Conservation (phyloP, 2,113 vertebrate species). For the Poeciliopsis prolifica region DNA sequence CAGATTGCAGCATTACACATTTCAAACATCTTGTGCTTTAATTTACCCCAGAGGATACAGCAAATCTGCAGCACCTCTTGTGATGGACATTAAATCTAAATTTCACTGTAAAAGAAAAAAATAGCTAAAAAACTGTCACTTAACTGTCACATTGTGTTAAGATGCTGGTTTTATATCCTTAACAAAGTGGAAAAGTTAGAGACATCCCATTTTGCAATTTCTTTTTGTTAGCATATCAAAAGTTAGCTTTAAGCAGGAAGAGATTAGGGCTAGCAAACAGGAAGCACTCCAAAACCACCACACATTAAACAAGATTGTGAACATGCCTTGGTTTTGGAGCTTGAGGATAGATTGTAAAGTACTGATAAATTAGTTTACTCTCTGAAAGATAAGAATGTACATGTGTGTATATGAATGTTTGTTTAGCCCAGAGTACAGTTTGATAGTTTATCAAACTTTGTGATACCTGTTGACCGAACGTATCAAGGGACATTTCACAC, state of each 20-base stretch:
- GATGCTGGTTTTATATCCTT: neutral
- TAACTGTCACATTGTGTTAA: conserved; percentile 7
- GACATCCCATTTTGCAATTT: neutral
- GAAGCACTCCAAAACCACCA: neutral
- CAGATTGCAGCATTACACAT: conserved; percentile 49
- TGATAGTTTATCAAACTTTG: neutral
- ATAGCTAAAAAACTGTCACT: conserved; percentile 13
- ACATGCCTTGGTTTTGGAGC: neutral
- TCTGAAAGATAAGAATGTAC: neutral
- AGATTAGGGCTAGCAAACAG: neutral
- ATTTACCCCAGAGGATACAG: conserved; percentile 38
- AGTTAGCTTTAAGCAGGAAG: neutral
- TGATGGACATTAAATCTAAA: conserved; percentile 10
- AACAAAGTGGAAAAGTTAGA: neutral
- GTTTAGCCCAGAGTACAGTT: neutral
- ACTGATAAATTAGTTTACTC: neutral
- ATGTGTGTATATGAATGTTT: neutral
- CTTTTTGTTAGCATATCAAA: neutral
- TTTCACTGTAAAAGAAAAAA: conserved; percentile 15
- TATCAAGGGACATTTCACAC: neutral
- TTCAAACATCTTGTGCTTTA: conserved; percentile 59
- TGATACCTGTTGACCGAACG: neutral
- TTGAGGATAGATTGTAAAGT: neutral
- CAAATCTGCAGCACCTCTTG: conserved; percentile 26
- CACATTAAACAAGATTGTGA: neutral